These are phyloP conservation scores for Motacilla alba DNA, from an alignment of 2,113 vertebrate species.

Conservation along the genomic window DNA sequence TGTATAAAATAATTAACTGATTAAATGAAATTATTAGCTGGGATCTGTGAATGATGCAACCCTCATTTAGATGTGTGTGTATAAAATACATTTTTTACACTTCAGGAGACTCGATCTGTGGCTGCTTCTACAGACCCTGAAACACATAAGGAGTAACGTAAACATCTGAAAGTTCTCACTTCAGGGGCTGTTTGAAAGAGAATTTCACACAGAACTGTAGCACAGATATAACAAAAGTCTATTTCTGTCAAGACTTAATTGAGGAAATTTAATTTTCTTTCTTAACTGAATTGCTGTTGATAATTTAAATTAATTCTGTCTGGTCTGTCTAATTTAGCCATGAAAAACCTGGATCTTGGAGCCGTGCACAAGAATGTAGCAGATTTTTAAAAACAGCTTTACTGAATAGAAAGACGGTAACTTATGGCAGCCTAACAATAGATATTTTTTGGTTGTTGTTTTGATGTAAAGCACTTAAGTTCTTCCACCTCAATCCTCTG, in stretches of 20 bases:
- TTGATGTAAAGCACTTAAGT: neutral
- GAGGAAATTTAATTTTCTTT: conserved; percentile 63
- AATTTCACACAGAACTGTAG: neutral
- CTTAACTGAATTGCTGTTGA: conserved; percentile 35
- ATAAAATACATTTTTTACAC: neutral
- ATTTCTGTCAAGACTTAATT: conserved; percentile 42
- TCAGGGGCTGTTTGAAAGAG: neutral
- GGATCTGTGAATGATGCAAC: neutral
- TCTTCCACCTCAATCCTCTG: neutral
- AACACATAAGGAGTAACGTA: neutral
- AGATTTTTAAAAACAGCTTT: conserved; percentile 31
- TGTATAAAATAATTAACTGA: neutral
- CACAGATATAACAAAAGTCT: neutral
- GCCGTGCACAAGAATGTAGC: neutral
- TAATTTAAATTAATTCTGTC: conserved; percentile 56
- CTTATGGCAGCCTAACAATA: neutral
- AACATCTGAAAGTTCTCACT: neutral
- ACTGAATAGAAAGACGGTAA: neutral
- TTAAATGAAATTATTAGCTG: neutral
- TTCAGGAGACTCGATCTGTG: neutral
- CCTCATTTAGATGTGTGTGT: neutral
- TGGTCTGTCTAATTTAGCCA: conserved; percentile 30
- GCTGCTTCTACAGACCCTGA: neutral
- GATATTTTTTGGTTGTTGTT: neutral
- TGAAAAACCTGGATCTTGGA: conserved; percentile 16